Conservation (phyloP, 2,113 vertebrate species). For the Chelonoidis abingdonii region DNA sequence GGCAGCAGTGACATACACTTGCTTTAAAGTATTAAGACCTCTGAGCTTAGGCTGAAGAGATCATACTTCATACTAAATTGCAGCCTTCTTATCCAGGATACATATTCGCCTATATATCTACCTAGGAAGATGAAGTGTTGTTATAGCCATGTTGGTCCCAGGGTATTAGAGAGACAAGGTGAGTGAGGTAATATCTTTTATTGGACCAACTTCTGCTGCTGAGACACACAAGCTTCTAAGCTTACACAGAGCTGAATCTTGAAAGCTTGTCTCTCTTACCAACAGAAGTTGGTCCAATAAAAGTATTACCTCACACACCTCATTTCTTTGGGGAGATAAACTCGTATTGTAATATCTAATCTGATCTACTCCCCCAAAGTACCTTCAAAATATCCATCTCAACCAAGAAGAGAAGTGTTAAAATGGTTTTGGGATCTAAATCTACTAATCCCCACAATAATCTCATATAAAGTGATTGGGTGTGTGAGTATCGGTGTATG, state of each 20-base stretch:
- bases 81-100: not conserved
- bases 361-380: rapidly evolving
- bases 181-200: not conserved
- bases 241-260: not conserved
- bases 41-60: not conserved
- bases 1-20: constrained; percentile 47
- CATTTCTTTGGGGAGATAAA: not conserved
- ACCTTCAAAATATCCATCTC: not conserved
- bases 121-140: not conserved
- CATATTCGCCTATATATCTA: rapidly evolving
- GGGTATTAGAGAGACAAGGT: not conserved
- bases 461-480: rapidly evolving
- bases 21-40: constrained; percentile 61
- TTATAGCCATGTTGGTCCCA: not conserved
- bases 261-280: not conserved
- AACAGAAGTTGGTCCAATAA: not conserved
- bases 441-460: rapidly evolving
- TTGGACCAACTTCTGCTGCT: not conserved
- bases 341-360: not conserved
- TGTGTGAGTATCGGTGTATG: rapidly evolving
- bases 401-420: rapidly evolving
- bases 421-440: not conserved
- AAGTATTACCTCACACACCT: not conserved
- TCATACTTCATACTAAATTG: not conserved
- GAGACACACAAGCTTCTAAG: not conserved